Base-by-base conservation (phyloP, 2,113 vertebrate species). In the Tiliqua scincoides region DNA sequence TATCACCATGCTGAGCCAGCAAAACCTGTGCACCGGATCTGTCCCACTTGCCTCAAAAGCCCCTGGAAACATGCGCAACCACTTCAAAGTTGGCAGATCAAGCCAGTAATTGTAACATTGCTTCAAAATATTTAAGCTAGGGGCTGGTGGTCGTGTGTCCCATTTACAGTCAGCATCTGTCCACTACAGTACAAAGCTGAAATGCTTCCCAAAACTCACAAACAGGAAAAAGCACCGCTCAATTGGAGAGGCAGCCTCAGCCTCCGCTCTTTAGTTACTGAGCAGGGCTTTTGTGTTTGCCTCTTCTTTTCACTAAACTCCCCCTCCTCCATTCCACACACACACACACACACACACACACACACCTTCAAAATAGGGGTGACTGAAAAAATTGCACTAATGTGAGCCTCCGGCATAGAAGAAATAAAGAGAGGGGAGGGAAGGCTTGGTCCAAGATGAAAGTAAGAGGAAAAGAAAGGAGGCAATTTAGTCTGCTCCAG, bases 401-500 rank as follows among this genome's bases (percentile, higher is more conserved):
- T 97, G 96, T 96, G 97, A 96, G 97, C 98, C 97, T 96, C 94
- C 85, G 97, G 98, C 97, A 95, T 96, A 89, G 95, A 94, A 90
- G 84, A 96, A 88, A 95, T 96, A 94, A 93, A 90, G 86, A 91
- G 89, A 84, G 82, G 87, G 93, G 93, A 97, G 95, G 97, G 96
- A 97, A 96, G 97, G 95, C 95, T 97, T 94, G 96, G 96, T 96
- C 95, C 93, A 90, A 98, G 97, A 99, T 99, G 98, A 99, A 99
- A 99, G 98, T 97, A 95, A 96, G 96, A 95, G 96, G 96, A 96
- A 97, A 98, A 99, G 98, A 99, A 99, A 98, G 97, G 97, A 97
- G 96, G 97, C 97, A 96, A 98, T 99, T 99, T 98, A 99, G 98
- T 98, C 97, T 95, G 97, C 97, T 97, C 96, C 97, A 97, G 97